phyloP scores from a whole-genome alignment of 2,888 invertebrate genomes.

The Nipponacmea schrenckii region DNA sequence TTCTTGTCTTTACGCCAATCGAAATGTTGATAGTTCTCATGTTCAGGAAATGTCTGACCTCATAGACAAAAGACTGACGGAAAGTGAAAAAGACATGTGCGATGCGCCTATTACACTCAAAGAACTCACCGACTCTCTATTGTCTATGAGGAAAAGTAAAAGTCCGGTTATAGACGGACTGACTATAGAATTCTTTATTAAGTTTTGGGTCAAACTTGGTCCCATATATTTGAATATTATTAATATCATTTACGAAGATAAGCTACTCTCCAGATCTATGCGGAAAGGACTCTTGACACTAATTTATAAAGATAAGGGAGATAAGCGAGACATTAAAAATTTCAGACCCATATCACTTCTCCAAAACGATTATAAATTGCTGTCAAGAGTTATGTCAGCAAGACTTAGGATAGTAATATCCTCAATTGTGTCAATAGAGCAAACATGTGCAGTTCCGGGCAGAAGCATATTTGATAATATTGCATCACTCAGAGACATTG shows the following conservation, averaged over 20 bases:
- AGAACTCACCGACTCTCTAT: too few relatives aligned
- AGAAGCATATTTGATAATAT: constrained; percentile 40
- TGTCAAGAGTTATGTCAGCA: constrained; percentile 36
- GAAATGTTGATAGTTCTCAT: too few relatives aligned
- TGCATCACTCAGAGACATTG: constrained; percentile 33
- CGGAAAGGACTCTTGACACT: constrained; percentile 24
- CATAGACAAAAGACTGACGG: too few relatives aligned
- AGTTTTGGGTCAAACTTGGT: constrained; percentile 2
- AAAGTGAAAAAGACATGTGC: neutral
- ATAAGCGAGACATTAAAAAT: constrained; percentile 31
- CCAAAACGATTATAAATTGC: constrained; percentile 38
- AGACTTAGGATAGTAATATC: constrained; percentile 28
- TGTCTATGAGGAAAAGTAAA: constrained; percentile 28
- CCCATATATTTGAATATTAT: constrained; percentile 20
- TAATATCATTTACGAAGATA: constrained; percentile 18
- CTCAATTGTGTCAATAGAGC: constrained; percentile 30
- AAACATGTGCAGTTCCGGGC: constrained; percentile 39
- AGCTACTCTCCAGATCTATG: constrained; percentile 21
- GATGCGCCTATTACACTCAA: constrained; percentile 11
- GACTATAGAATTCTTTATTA: constrained; percentile 2
- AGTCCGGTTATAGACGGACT: constrained; percentile 7
- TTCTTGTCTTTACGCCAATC: too few relatives aligned
- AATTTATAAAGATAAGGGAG: constrained; percentile 35
- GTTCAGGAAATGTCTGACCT: too few relatives aligned
- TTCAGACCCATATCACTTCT: constrained; percentile 40